Conservation (phyloP, 2,888 invertebrate genomes). For the Stenurella melanura region DNA sequence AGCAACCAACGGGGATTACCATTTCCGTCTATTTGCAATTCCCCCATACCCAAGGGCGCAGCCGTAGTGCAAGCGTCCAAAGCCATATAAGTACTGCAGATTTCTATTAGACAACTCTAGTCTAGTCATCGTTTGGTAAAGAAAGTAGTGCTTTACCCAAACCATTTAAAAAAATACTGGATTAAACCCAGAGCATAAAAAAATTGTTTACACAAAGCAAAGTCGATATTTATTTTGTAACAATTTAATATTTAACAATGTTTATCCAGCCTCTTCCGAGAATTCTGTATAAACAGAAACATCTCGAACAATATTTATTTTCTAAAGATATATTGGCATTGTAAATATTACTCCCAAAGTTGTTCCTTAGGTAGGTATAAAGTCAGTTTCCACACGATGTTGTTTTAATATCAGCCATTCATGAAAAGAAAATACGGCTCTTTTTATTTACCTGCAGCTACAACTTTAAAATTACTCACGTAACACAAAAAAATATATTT, state of each 20-base stretch:
- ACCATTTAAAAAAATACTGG: not conserved
- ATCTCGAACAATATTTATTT: conserved; percentile 2
- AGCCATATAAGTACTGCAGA: not conserved
- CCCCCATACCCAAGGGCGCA: not conserved
- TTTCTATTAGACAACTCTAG: not conserved
- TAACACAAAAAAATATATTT: not conserved
- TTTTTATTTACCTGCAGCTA: not conserved
- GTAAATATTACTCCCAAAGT: not conserved
- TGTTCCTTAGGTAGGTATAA: not conserved
- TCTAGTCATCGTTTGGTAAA: not conserved
- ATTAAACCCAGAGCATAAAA: not conserved
- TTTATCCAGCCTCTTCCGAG: not conserved
- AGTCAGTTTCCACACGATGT: not conserved
- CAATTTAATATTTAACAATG: conserved; percentile 2
- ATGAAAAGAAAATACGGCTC: conserved; percentile 13
- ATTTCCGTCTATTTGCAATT: conserved; percentile 1
- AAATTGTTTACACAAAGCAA: not conserved
- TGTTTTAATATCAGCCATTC: conserved; percentile 16
- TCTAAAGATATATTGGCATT: not conserved
- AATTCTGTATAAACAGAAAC: not conserved
- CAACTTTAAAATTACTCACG: not conserved
- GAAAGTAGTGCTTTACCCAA: not conserved
- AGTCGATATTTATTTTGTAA: not conserved
- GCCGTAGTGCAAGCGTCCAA: not conserved
- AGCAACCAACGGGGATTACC: conserved; percentile 2